A percentile compares a stretch with the other conserved stretches of the same genome.
Evolutionary conservation across 2,113 vertebrate genomes (phyloP).

Genomic region (Camarhynchus parvulus): DNA sequence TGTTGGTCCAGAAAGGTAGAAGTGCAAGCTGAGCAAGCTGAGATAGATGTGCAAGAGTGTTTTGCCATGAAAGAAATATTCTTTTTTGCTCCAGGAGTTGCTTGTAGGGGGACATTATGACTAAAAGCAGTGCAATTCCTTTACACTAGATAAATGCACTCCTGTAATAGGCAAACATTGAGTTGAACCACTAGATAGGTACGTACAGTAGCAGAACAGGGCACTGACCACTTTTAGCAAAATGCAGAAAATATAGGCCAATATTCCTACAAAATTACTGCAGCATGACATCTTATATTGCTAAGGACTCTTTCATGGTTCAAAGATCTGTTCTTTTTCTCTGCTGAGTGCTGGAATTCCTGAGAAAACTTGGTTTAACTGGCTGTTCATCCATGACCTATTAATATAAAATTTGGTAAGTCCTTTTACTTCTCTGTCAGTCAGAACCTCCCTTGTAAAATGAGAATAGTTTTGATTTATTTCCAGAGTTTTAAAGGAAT

Average conservation of each 20-base stretch:
- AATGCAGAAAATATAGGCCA: neutral
- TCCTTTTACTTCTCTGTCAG: neutral
- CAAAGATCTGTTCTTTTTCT: neutral
- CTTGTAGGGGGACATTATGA: rapidly evolving
- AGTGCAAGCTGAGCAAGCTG: neutral
- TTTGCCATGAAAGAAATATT: neutral
- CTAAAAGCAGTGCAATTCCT: neutral
- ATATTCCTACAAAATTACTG: neutral
- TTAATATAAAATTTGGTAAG: neutral
- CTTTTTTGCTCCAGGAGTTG: neutral
- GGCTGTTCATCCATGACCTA: neutral
- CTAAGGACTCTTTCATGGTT: neutral
- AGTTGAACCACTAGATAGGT: neutral
- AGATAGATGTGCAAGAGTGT: neutral
- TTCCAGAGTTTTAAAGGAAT: neutral
- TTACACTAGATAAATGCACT: neutral
- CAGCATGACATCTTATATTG: neutral
- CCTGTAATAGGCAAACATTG: neutral
- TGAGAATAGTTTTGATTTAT: neutral
- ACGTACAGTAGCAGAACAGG: neutral
- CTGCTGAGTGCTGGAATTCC: neutral
- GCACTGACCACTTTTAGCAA: neutral
- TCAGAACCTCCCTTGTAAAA: neutral
- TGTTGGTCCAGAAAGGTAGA: neutral
- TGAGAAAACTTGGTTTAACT: neutral